Conservation (phyloP, 1,140 invertebrate species). For the Eurytemora carolleeae region DNA sequence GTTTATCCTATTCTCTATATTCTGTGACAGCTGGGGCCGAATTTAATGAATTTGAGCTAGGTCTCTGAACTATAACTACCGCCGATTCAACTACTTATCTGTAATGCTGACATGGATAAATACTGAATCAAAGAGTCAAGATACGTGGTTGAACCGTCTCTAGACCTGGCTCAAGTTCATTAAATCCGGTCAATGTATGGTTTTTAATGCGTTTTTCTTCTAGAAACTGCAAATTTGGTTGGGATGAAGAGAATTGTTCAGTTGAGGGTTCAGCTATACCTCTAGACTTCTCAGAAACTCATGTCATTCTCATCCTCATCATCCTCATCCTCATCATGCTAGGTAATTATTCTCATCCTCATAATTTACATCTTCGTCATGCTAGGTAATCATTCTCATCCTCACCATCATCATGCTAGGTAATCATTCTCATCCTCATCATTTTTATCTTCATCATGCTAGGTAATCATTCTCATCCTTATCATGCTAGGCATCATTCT, state of each 20-base stretch:
- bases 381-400: slow-evolving; percentile 2
- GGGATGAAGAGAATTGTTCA: slow-evolving; percentile 13
- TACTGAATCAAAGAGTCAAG: too few species aligned
- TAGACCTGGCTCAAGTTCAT: too few species aligned
- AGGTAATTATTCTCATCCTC: slow-evolving; percentile 3
- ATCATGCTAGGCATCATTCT: too few species aligned
- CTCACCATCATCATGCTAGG: slow-evolving; percentile 3
- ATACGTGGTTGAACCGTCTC: too few species aligned
- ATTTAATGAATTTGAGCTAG: too few species aligned
- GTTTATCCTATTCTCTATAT: too few species aligned
- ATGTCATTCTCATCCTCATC: slow-evolving; percentile 12
- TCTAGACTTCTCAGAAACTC: slow-evolving; percentile 10
- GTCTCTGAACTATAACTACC: too few species aligned
- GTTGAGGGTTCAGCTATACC: background rate
- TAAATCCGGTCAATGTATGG: too few species aligned
- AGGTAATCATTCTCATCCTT: background rate
- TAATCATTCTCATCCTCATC: background rate
- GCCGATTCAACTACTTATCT: too few species aligned
- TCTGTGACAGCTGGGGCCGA: too few species aligned
- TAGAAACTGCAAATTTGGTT: slow-evolving; percentile 14
- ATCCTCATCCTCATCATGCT: slow-evolving; percentile 7
- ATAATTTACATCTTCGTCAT: slow-evolving; percentile 4
- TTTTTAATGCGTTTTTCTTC: too few species aligned
- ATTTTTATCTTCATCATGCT: slow-evolving; percentile 5
- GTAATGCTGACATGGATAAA: too few species aligned